Base-by-base conservation (phyloP, 1,140 invertebrate species). In the Acyrthosiphon pisum region DNA sequence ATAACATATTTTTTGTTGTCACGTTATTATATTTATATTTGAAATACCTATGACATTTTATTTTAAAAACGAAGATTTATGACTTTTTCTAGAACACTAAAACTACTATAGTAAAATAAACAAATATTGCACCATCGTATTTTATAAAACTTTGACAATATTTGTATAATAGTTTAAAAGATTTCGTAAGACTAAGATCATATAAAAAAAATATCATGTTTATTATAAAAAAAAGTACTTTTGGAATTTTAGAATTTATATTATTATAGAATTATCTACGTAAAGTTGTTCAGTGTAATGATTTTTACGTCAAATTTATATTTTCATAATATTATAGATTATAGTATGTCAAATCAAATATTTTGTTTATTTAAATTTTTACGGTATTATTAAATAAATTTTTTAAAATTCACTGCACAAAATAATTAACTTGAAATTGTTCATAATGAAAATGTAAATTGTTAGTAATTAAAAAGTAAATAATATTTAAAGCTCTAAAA, bases 61-160 rank as follows among this genome's bases (percentile, higher is more conserved):
- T n/a, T 68, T 68, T 41, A 26, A 41, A 83, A 84, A 41, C 37
- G 23, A 84, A 84, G 83, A 84, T 84, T 84, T 84, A 84, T 41
- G 83, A 37, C 37, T 84, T 41, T 41, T 84, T 84, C 8, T 26
- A 26, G 8, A 41, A 83, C 22, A 83, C n/a, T 83, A 83, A 23
- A 83, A 83, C 35, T 83, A 83, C 35, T 83, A 8, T 22, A 35
- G 22, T 26, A 44, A 84, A 84, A 41, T 41, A 41, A 84, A 84
- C 83, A 41, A 35, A 83, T 83, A 83, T 37, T 37, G 3, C 37
- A 44, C 83, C 22, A 84, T 37, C 37, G 37, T 84, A 37, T 68
- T 68, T 68, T 68, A 68, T 41, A 83, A 22, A 83, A 83, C 81
- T 83, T 83, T 41, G 7, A 41, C 81, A 83, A 83, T 37, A 83